Evolutionary conservation across 2,797 vertebrate species (phyloP).

Genomic region (Allochrocebus solatus): DNA sequence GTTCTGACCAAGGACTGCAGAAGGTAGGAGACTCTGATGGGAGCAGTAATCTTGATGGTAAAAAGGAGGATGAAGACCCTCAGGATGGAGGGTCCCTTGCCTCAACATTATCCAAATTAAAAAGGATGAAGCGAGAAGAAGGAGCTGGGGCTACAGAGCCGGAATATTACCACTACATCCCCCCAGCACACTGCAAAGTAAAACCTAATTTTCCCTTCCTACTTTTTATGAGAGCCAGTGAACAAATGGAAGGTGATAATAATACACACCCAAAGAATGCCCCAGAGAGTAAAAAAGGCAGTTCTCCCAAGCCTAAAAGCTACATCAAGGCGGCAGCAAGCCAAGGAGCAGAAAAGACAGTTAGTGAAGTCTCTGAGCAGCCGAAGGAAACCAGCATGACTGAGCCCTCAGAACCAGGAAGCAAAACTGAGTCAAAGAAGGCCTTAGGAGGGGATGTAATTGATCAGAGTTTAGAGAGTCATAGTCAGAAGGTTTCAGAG

Average conservation of each 20-base stretch:
- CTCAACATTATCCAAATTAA: conserved; percentile 95
- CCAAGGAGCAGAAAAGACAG: conserved; percentile 68
- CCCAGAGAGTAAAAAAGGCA: conserved; percentile 76
- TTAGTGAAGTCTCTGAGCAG: conserved; percentile 53
- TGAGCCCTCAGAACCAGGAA: conserved; percentile 81
- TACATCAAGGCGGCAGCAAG: conserved; percentile 74
- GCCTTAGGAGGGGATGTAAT: neutral
- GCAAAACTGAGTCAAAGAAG: conserved; percentile 79
- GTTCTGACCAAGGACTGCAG: conserved; percentile 78
- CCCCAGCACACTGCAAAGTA: conserved; percentile 96
- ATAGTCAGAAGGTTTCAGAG: conserved; percentile 63
- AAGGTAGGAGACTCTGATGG: conserved; percentile 82
- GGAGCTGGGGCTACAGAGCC: conserved; percentile 91
- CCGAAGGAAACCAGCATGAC: conserved; percentile 75
- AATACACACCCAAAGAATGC: conserved; percentile 73
- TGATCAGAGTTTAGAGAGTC: conserved; percentile 43
- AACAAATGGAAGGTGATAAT: conserved; percentile 88
- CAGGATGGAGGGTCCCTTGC: conserved; percentile 91
- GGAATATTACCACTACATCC: conserved; percentile 97
- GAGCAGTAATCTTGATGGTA: conserved; percentile 79
- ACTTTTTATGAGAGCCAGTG: conserved; percentile 97
- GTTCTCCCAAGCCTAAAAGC: conserved; percentile 81
- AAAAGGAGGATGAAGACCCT: conserved; percentile 87
- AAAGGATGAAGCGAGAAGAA: conserved; percentile 97
- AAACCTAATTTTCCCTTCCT: conserved; percentile 98